Evolutionary conservation across 1,140 invertebrate species (phyloP), one percentile per base, ranked within the genome.

Genomic region (Geopemphigus sp.): DNA sequence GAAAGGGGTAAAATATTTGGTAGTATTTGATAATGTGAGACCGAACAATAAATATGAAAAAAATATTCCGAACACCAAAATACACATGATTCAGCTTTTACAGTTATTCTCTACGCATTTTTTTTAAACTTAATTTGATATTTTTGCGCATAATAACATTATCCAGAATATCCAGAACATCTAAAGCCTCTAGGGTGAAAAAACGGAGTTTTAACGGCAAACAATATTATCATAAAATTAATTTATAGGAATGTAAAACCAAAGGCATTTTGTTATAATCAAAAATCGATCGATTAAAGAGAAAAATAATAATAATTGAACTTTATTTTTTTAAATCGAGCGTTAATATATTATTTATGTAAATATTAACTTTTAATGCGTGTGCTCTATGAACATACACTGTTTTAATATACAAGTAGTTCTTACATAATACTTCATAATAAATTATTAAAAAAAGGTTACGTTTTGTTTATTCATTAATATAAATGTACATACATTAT

Each of bases 101-200:
- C 54, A 24, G 68, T 54, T 72, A 54, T 72, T 72, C 54, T 72
- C 17, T 29, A 54, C 54, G 50, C 26, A 32, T 72, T 32, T 72
- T 54, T 64, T 64, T 72, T 54, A 54, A 72, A 72, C 26, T 54
- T 72, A 72, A 54, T 72, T 72, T 72, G 17, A 72, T 72, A 72
- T 72, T 54, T 72, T 29, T 72, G 29, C 26, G 24, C 29, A n/a
- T 72, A 29, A 72, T 72, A 72, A 72, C 24, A n/a, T 72, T 2
- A 72, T 54, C 26, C 17, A 29, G 68, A 54, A 45, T 2, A 72
- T 54, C 26, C 17, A 29, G 68, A 54, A 45, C 53, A 53, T 72
- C 29, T n/a, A 19, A 53, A 54, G 29, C 47, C 50, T 24, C 47
- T n/a, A 11, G 8, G 26, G 26, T 22, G 47, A 72, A 72, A 63